These are phyloP conservation scores for Diabrotica balteata DNA, from an alignment of 2,888 invertebrate species.

Conservation along the genomic window DNA sequence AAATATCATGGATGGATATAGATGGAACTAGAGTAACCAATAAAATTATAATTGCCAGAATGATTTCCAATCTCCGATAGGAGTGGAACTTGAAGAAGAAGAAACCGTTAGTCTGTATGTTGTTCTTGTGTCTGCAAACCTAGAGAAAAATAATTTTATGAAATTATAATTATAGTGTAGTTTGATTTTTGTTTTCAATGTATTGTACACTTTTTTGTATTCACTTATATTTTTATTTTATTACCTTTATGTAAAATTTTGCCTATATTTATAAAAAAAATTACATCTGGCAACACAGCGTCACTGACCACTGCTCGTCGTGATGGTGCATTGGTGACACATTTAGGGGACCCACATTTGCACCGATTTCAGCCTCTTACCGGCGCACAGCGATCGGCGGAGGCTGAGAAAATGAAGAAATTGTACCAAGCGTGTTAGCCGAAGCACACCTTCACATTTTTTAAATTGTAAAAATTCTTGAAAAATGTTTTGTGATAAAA, in stretches of 20 bases:
- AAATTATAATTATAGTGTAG: no score
- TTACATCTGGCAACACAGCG: conserved; percentile 6
- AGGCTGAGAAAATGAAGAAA: conserved; percentile 16
- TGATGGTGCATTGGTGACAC: conserved; percentile 42
- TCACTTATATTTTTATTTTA: background rate
- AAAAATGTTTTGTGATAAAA: conserved; percentile 11
- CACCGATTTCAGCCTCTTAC: conserved; percentile 15
- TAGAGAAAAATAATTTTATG: no score
- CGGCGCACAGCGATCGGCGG: background rate
- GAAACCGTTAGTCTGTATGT: no score
- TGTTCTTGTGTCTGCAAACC: no score
- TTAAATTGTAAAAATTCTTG: conserved; percentile 26
- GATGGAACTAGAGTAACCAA: no score
- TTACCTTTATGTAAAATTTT: background rate
- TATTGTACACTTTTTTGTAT: background rate
- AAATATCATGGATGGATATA: no score
- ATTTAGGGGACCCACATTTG: conserved; percentile 46
- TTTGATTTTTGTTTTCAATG: no score
- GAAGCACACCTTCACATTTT: conserved; percentile 23
- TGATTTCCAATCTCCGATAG: no score
- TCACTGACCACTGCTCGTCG: conserved; percentile 30
- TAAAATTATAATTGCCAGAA: no score
- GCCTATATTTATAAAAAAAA: background rate
- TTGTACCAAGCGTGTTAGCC: conserved; percentile 13
- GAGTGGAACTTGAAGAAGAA: no score